Conservation (phyloP, 2,113 vertebrate species). For the Neomonachus schauinslandi region DNA sequence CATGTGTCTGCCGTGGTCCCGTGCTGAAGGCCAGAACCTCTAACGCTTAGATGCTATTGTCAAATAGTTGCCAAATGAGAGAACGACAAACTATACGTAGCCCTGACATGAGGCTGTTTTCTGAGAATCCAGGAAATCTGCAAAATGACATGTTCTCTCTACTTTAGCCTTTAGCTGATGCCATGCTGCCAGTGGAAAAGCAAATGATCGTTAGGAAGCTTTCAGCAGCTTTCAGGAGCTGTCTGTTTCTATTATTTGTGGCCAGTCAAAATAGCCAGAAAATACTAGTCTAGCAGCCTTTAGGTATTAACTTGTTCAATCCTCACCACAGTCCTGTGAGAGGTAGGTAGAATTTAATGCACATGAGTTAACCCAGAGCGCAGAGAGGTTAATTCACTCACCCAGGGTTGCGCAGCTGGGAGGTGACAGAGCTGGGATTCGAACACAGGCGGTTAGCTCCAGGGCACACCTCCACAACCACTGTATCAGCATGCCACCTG, state of each 20-base stretch:
- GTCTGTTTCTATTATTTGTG: neutral
- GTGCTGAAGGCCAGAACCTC: neutral
- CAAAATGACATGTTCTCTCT: neutral
- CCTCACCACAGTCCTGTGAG: neutral
- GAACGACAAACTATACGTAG: neutral
- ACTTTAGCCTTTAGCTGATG: neutral
- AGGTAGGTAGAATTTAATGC: neutral
- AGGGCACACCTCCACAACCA: neutral
- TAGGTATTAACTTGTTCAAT: neutral
- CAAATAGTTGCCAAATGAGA: neutral
- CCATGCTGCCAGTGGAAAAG: neutral
- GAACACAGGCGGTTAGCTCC: neutral
- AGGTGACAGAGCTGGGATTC: neutral
- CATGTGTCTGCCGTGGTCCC: neutral
- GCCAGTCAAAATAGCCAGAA: slow-evolving; percentile 16
- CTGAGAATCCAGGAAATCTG: neutral
- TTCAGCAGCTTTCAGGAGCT: neutral
- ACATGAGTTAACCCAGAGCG: neutral
- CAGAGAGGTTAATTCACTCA: neutral
- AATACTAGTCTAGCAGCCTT: neutral
- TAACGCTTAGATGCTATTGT: neutral
- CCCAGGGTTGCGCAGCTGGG: neutral
- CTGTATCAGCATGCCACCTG: fast-evolving
- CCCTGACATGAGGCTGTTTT: neutral
- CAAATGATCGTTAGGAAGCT: neutral